Percentiles rank a stretch among this genome's conserved stretches.
These are phyloP conservation scores for Cygnus olor DNA, from an alignment of 2,797 vertebrate species.

Conservation along the genomic window DNA sequence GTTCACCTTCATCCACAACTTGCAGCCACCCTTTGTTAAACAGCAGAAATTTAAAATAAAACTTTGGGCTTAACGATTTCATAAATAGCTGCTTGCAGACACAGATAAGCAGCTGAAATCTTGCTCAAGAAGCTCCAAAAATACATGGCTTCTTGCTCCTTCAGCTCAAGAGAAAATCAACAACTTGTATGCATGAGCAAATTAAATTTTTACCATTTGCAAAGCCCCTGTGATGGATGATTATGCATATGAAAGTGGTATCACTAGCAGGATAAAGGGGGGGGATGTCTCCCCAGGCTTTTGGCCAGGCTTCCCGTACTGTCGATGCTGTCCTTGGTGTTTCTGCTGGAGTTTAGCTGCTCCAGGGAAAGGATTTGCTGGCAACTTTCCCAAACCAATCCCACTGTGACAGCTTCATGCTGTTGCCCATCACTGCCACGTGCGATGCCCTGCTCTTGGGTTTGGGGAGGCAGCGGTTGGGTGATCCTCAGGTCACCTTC, in stretches of 20 bases:
- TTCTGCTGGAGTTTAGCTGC: background rate
- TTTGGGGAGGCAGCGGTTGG: background rate
- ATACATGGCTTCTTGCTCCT: background rate
- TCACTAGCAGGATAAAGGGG: background rate
- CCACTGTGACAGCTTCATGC: rapidly evolving
- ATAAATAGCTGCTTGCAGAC: background rate
- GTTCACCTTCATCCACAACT: background rate
- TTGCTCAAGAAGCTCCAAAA: background rate
- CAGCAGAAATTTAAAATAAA: background rate
- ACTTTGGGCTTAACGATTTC: background rate
- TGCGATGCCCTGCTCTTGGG: rapidly evolving
- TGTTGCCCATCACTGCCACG: rapidly evolving
- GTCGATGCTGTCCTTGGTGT: background rate
- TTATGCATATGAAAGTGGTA: background rate
- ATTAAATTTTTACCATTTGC: background rate
- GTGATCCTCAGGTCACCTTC: background rate
- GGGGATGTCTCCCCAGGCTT: background rate
- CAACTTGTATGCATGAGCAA: background rate
- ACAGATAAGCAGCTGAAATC: background rate
- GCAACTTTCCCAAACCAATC: background rate
- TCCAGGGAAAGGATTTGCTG: background rate
- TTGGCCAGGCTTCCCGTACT: background rate
- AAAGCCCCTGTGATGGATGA: background rate
- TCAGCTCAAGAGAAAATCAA: background rate
- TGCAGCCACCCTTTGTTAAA: background rate